Conservation (phyloP, 2,888 invertebrate genomes). For the Xanthorhoe designata region DNA sequence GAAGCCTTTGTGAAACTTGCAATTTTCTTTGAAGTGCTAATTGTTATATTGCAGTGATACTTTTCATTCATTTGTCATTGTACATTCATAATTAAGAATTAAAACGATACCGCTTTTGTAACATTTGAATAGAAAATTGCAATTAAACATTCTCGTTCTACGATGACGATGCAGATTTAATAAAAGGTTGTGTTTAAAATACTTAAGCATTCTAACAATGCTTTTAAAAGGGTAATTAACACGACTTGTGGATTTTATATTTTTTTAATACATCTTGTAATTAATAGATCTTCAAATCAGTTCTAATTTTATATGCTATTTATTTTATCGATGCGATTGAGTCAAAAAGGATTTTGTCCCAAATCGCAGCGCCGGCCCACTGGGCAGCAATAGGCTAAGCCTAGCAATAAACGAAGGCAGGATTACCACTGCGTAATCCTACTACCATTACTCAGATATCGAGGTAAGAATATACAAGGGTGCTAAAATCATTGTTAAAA, state of each 20-base stretch:
- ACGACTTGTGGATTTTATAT: too few relatives aligned
- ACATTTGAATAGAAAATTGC: too few relatives aligned
- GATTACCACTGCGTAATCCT: constrained; percentile 61
- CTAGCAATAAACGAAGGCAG: constrained; percentile 51
- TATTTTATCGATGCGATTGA: constrained; percentile 38
- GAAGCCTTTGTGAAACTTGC: constrained; percentile 22
- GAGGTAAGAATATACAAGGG: constrained; percentile 9
- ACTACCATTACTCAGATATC: constrained; percentile 47
- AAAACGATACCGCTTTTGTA: too few relatives aligned
- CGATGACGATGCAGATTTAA: too few relatives aligned
- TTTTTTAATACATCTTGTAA: too few relatives aligned
- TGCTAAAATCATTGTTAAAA: not conserved
- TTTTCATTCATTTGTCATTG: not conserved
- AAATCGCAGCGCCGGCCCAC: constrained; percentile 35
- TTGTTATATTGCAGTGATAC: constrained; percentile 13
- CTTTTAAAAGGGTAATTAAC: too few relatives aligned
- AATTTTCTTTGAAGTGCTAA: constrained; percentile 13
- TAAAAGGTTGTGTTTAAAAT: too few relatives aligned
- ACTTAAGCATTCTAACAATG: too few relatives aligned
- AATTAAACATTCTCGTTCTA: too few relatives aligned
- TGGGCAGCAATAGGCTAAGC: constrained; percentile 51
- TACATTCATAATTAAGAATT: not conserved
- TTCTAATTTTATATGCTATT: not conserved
- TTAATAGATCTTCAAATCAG: too few relatives aligned
- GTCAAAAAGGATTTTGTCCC: constrained; percentile 47